phyloP scores from a whole-genome alignment of 2,888 invertebrate species.

The Mythimna impura region DNA sequence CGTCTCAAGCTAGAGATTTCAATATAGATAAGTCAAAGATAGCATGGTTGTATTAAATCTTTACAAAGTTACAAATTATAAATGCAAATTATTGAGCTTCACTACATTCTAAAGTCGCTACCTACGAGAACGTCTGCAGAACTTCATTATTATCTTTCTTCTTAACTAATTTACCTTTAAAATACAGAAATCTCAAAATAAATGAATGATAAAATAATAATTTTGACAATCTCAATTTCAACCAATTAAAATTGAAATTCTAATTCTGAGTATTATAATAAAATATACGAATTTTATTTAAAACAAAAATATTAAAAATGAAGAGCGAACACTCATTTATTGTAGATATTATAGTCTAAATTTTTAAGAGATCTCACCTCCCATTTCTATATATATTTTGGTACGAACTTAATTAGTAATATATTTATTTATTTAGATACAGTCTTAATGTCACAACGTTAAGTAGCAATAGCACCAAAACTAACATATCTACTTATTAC shows the following conservation, averaged over 20 bases:
- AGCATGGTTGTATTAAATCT: conserved; percentile 57
- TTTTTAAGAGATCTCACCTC: conserved; percentile 67
- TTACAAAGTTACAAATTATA: conserved; percentile 68
- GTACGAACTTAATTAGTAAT: conserved; percentile 59
- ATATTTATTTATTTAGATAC: conserved; percentile 68
- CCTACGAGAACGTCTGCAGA: conserved; percentile 52
- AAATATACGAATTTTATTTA: background rate
- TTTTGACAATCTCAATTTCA: background rate
- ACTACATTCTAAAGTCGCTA: conserved; percentile 31
- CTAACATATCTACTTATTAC: conserved; percentile 24
- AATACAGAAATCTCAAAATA: background rate
- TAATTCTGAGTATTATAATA: background rate
- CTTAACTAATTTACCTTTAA: conserved; percentile 7
- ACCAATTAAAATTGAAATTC: background rate
- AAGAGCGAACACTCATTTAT: conserved; percentile 29
- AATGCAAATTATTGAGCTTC: conserved; percentile 78
- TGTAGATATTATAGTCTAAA: conserved; percentile 26
- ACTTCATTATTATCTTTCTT: background rate
- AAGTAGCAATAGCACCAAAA: conserved; percentile 70
- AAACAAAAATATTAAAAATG: background rate
- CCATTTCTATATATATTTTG: conserved; percentile 61
- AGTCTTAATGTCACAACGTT: conserved; percentile 80
- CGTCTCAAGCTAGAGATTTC: background rate
- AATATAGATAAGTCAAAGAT: conserved; percentile 49
- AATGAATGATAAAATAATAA: background rate